Conservation (phyloP, 2,113 vertebrate genomes). For the Microcebus lehilahytsara region DNA sequence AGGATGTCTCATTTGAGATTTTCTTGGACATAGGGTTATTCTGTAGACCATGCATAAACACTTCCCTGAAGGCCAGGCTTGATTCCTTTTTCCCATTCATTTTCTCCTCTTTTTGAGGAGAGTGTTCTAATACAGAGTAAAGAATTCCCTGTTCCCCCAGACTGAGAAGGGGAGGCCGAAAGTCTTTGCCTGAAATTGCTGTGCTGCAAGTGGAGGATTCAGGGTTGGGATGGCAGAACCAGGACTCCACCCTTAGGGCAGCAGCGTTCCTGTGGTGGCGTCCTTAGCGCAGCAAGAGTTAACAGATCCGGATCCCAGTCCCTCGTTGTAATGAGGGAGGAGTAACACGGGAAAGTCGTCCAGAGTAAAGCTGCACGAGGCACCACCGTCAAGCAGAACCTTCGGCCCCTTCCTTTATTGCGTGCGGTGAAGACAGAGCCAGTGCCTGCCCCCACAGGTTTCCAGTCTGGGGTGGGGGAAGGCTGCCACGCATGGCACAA, state of each 20-base stretch:
- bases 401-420: background rate
- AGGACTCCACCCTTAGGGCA: background rate
- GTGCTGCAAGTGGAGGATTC: background rate
- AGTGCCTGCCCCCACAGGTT: background rate
- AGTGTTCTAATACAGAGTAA: background rate
- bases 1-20: background rate
- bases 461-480: too few species aligned
- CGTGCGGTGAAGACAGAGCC: background rate
- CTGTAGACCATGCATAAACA: too few species aligned
- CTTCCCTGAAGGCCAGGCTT: background rate
- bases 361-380: background rate
- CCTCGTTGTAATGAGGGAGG: background rate
- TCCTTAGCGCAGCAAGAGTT: background rate
- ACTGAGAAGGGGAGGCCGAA: background rate
- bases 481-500: background rate
- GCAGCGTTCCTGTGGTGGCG: background rate
- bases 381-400: background rate
- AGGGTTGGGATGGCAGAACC: background rate
- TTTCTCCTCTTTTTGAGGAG: background rate
- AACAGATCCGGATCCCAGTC: background rate
- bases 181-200: background rate
- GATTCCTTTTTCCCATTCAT: background rate
- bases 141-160: background rate
- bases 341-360: fast-evolving
- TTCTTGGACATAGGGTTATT: background rate